These are phyloP conservation scores for Nemotelus nigrinus DNA, from an alignment of 2,888 invertebrate genomes.

Conservation along the genomic window DNA sequence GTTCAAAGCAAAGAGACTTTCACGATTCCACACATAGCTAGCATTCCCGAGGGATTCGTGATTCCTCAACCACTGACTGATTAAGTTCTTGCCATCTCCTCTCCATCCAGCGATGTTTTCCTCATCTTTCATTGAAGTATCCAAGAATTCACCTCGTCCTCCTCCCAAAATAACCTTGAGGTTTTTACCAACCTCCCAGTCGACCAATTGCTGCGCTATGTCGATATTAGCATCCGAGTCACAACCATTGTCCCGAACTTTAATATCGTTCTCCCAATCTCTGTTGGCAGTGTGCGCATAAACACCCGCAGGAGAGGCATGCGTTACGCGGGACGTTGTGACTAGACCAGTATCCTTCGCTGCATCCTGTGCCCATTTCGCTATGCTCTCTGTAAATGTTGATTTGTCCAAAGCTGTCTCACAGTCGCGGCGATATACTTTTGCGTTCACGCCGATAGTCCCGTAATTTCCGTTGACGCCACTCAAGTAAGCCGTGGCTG, in stretches of 20 bases:
- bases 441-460: conserved; percentile 77
- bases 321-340: conserved; percentile 47
- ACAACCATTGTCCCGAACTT: conserved; percentile 30
- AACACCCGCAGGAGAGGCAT: conserved; percentile 46
- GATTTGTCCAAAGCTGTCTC: conserved; percentile 66
- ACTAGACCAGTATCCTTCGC: conserved; percentile 62
- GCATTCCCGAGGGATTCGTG: conserved; percentile 54
- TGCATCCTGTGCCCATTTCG: conserved; percentile 72
- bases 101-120: conserved; percentile 68
- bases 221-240: conserved; percentile 63
- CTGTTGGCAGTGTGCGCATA: conserved; percentile 67
- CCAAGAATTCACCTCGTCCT: conserved; percentile 58
- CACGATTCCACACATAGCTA: conserved; percentile 57
- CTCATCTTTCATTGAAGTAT: conserved; percentile 65
- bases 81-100: conserved; percentile 73
- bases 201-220: conserved; percentile 77
- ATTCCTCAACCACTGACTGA: conserved; percentile 72
- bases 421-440: conserved; percentile 73
- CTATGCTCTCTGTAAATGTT: conserved; percentile 71
- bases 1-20: conserved; percentile 58
- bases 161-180: conserved; percentile 68
- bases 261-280: conserved; percentile 66
- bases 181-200: conserved; percentile 73
- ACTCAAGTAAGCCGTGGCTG: conserved; percentile 80
- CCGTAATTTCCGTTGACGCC: conserved; percentile 82